phyloP scores from a whole-genome alignment of 2,888 invertebrate species.

The Syrista parreyssii region DNA sequence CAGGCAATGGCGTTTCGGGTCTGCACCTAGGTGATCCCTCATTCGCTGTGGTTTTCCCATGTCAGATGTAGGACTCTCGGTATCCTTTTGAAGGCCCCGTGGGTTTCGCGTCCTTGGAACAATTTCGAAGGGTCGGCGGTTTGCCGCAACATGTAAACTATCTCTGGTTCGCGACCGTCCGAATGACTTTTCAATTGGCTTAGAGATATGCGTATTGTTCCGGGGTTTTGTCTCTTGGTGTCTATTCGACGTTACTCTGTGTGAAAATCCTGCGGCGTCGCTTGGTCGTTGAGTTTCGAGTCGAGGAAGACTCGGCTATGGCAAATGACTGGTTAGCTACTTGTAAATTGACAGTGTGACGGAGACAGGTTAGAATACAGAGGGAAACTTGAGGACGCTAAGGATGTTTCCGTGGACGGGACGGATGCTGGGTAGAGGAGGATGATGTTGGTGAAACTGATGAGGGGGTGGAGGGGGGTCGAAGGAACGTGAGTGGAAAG shows the following conservation, averaged over 20 bases:
- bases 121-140: neutral
- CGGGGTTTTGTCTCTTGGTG: conserved; percentile 5
- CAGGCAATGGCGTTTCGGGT: neutral
- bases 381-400: neutral
- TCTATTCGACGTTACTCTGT: conserved; percentile 15
- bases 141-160: conserved; percentile 1
- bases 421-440: neutral
- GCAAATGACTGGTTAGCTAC: too few relatives aligned
- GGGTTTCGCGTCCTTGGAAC: too few relatives aligned
- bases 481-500: neutral
- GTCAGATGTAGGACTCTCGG: neutral
- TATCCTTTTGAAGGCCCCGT: too few relatives aligned
- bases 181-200: neutral
- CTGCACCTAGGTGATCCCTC: neutral
- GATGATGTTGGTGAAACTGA: neutral
- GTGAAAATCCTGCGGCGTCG: neutral
- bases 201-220: neutral
- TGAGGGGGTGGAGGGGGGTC: neutral
- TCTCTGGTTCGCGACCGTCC: neutral
- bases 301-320: neutral
- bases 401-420: neutral
- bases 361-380: neutral
- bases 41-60: neutral
- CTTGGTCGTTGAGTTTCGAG: neutral
- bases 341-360: neutral